phyloP scores from a whole-genome alignment of 2,113 vertebrate genomes.

The Typhlomys cinereus region DNA sequence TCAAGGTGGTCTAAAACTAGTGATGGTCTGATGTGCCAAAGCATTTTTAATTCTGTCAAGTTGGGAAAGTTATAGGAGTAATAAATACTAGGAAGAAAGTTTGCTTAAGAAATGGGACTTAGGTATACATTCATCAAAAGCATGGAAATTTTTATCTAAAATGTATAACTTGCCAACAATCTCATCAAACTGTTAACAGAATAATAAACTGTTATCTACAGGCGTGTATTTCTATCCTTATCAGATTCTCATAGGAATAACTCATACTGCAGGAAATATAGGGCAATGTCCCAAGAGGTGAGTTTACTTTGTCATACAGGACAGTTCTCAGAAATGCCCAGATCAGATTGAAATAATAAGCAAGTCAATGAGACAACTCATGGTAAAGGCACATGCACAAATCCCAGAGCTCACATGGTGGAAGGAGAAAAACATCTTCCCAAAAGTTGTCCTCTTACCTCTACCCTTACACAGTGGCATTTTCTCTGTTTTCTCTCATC shows the following conservation, averaged over 20 bases:
- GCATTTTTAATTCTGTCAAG: too few relatives aligned
- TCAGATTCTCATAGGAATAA: constrained; percentile 14
- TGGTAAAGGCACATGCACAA: too few relatives aligned
- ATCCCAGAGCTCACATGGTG: too few relatives aligned
- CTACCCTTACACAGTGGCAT: too few relatives aligned
- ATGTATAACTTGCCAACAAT: not conserved
- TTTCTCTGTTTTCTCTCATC: too few relatives aligned
- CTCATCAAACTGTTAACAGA: constrained; percentile 20
- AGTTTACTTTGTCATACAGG: not conserved
- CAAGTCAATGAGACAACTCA: too few relatives aligned
- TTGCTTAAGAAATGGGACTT: not conserved
- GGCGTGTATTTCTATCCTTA: not conserved
- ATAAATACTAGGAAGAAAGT: not conserved
- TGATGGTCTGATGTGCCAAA: too few relatives aligned
- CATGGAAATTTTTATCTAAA: not conserved
- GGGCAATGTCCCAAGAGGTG: not conserved
- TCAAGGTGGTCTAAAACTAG: not conserved
- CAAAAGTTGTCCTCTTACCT: too few relatives aligned
- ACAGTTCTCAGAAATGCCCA: not conserved
- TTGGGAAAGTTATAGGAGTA: not conserved
- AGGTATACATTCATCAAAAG: constrained; percentile 19
- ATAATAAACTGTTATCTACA: not conserved
- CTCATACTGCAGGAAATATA: not conserved
- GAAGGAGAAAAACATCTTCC: too few relatives aligned
- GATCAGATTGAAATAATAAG: not conserved